phyloP scores from a whole-genome alignment of 2,888 invertebrate genomes.

The Peribatodes rhomboidaria region DNA sequence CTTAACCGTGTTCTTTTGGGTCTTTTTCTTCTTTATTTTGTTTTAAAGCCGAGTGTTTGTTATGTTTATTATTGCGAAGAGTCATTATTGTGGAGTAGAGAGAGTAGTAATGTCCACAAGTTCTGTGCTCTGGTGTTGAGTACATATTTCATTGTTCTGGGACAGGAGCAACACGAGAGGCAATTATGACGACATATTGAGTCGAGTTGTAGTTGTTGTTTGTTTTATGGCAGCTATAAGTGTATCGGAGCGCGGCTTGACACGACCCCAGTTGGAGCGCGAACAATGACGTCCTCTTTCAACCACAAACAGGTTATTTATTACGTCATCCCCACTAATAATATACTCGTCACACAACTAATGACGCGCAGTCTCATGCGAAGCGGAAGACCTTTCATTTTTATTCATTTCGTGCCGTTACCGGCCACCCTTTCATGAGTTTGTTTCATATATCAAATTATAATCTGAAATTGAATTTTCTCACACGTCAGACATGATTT shows the following conservation, averaged over 20 bases:
- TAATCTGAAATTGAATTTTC: conserved; percentile 32
- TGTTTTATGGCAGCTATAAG: conserved; percentile 65
- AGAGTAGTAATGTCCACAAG: conserved; percentile 6
- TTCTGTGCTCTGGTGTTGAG: conserved; percentile 55
- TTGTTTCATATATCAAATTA: conserved; percentile 29
- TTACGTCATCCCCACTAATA: conserved; percentile 65
- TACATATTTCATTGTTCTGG: conserved; percentile 57
- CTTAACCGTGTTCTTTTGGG: conserved; percentile 51
- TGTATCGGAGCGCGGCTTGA: conserved; percentile 57
- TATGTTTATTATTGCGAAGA: conserved; percentile 26
- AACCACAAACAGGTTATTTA: conserved; percentile 65
- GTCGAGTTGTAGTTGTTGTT: conserved; percentile 59
- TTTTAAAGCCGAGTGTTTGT: not conserved
- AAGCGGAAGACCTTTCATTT: conserved; percentile 44
- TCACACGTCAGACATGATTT: conserved; percentile 19
- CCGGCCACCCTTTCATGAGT: conserved; percentile 34
- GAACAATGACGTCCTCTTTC: conserved; percentile 60
- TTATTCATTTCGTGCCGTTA: conserved; percentile 26
- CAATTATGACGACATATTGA: conserved; percentile 77
- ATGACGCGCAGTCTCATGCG: conserved; percentile 56
- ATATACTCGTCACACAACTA: conserved; percentile 52
- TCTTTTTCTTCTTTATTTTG: conserved; percentile 52
- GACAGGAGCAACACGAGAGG: conserved; percentile 57
- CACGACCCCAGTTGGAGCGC: conserved; percentile 49
- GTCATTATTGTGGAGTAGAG: conserved; percentile 45